A percentile compares a stretch with the other conserved stretches of the same genome.
These are phyloP conservation scores for Brachypodius melanocephalos DNA, from an alignment of 2,113 vertebrate species.

Conservation along the genomic window DNA sequence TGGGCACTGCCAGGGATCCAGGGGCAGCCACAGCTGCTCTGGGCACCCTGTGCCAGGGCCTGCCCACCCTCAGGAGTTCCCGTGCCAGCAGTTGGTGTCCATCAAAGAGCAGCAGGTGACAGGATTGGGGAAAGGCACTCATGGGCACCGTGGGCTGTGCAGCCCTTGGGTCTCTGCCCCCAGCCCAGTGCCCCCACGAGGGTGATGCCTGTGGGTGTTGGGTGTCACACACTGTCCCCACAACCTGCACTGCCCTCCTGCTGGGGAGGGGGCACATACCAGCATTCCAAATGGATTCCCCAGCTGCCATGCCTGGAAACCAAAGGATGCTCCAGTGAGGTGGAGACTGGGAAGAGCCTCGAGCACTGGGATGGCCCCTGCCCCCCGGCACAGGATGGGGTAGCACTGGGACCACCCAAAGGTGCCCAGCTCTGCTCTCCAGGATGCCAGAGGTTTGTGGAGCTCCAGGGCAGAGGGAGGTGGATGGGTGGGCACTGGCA, in stretches of 20 bases:
- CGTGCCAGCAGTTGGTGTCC: neutral
- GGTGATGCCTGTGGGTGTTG: rapidly evolving
- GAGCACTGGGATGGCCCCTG: rapidly evolving
- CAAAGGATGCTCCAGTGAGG: rapidly evolving
- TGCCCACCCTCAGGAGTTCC: neutral
- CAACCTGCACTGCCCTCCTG: neutral
- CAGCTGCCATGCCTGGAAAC: rapidly evolving
- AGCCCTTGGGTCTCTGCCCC: neutral
- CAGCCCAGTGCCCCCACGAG: rapidly evolving
- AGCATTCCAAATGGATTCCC: rapidly evolving
- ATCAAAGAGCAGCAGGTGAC: neutral
- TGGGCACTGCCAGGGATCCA: neutral
- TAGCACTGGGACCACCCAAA: neutral
- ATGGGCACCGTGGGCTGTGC: rapidly evolving
- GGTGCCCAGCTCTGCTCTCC: neutral
- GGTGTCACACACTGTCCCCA: neutral
- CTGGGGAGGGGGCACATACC: neutral
- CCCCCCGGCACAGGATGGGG: rapidly evolving
- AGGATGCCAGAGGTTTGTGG: neutral
- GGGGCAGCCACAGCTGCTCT: neutral
- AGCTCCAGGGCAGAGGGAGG: neutral
- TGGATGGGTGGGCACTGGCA: rapidly evolving
- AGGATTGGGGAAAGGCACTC: neutral
- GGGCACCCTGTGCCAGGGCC: neutral
- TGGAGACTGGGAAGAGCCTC: neutral